A percentile compares a stretch with the other conserved stretches of the same genome.
phyloP scores from a whole-genome alignment of 2,797 vertebrate genomes.

The Merluccius polli region DNA sequence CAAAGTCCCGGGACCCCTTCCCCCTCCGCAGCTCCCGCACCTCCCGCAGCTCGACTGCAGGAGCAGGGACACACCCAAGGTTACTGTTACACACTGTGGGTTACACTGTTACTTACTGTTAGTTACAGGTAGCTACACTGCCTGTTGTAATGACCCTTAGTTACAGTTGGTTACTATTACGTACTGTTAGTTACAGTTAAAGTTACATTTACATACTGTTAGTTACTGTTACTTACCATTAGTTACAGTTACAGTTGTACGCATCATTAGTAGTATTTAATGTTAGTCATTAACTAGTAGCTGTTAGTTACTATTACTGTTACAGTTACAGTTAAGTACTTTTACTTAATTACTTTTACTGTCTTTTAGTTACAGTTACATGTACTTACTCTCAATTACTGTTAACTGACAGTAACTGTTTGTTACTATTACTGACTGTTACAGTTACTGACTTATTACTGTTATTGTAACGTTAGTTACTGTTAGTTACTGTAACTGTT shows the following conservation, averaged over 20 bases:
- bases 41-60: constrained; percentile 82
- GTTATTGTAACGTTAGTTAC: not conserved
- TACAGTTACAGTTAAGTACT: no score
- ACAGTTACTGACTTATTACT: not conserved
- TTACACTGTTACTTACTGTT: not conserved
- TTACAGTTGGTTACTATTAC: not conserved
- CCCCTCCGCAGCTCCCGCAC: constrained; percentile 85
- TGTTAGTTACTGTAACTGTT: not conserved
- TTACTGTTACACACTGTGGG: not conserved
- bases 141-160: no score
- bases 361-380: not conserved
- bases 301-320: no score
- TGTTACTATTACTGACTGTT: not conserved
- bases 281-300: no score
- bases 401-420: not conserved
- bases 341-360: not conserved
- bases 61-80: constrained; percentile 2
- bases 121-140: no score
- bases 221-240: no score
- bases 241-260: no score
- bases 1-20: constrained; percentile 83
- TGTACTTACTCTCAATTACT: no score
- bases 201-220: no score
- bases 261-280: no score
- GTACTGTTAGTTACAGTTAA: no score